Percentiles rank a stretch among this genome's conserved stretches.
These are phyloP conservation scores for Coryphaenoides rupestris DNA, from an alignment of 2,113 vertebrate genomes.

Conservation along the genomic window DNA sequence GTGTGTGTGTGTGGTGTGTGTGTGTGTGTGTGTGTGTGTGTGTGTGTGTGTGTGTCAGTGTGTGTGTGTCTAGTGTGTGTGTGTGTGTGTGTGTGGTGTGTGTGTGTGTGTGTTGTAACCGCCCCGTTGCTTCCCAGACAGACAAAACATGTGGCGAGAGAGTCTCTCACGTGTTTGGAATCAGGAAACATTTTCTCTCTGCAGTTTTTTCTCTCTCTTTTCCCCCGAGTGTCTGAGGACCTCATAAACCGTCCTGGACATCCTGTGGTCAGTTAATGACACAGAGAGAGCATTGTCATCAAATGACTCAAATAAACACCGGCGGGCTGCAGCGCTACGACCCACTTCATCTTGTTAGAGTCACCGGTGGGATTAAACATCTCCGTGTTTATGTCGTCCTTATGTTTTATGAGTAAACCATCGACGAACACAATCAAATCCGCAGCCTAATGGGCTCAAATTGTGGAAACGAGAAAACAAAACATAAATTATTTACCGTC, in stretches of 20 bases:
- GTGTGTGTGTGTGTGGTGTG: slow-evolving; percentile 14
- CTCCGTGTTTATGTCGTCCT: too few relatives aligned
- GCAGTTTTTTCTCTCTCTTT: slow-evolving; percentile 22
- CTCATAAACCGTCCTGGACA: slow-evolving; percentile 69
- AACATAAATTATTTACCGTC: too few relatives aligned
- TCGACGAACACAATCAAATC: too few relatives aligned
- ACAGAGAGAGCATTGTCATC: slow-evolving; percentile 64
- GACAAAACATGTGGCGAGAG: slow-evolving; percentile 45
- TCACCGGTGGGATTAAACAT: not conserved
- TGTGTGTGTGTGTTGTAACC: slow-evolving; percentile 23
- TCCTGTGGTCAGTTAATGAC: slow-evolving; percentile 69
- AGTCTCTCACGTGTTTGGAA: slow-evolving; percentile 20
- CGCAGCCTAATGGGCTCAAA: too few relatives aligned
- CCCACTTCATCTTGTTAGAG: slow-evolving; percentile 6
- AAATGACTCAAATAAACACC: slow-evolving; percentile 67
- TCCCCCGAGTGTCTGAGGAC: slow-evolving; percentile 55
- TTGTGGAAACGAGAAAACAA: too few relatives aligned
- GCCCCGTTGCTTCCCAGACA: slow-evolving; percentile 50
- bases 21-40: not conserved
- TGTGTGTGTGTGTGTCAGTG: slow-evolving; percentile 12
- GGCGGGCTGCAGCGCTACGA: slow-evolving; percentile 56
- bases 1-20: slow-evolving; percentile 10
- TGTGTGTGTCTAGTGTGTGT: not conserved
- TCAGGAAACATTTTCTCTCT: slow-evolving; percentile 57
- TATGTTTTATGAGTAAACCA: too few relatives aligned